Evolutionary conservation across 2,113 vertebrate species (phyloP), one percentile per base, ranked within the genome.

Genomic region (Setophaga coronata): DNA sequence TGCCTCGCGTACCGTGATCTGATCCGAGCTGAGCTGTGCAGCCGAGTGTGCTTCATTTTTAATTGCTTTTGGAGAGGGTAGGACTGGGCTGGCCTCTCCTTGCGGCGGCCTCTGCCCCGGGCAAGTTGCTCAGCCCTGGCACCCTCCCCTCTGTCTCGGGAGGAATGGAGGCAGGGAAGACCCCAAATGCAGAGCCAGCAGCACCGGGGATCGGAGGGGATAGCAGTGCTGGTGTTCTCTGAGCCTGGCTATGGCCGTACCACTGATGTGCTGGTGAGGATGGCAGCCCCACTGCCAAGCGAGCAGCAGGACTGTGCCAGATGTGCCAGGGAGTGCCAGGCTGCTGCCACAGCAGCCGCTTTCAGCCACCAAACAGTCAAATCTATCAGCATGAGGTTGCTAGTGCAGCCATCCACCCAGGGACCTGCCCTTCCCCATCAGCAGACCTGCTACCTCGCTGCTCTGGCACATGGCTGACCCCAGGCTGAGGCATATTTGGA

Each of bases 31-130:
- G 95, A 95, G 90, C 33, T 95, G 95, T 95, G 94, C 94, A 96
- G 95, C 93, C 95, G 79, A 83, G 91, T 90, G 90, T 82, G 86
- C 90, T 94, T 95, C 90, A 87, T 95, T 95, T 95, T 93, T 96
- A 96, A 94, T 95, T 96, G 96, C 94, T 92, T 94, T 90, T 29
- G 76, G 89, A 40, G 62, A 67, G 54, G 60, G 82, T 50, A 69
- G 81, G 72, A 74, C 1, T 10, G 36, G n/a, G 79, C 34, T 18
- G 66, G 87, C 89, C 82, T 76, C 54, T 64, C 43, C 82, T 66
- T n/a, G 76, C 85, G 47, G 56, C 7, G 6, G 77, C 83, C 85
- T 62, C 51, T 92, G 81, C 76, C 69, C 79, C 12, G 18, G 76
- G 83, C 87, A 36, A 48, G n/a, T 62, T 54, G 54, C 80, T 70